A percentile compares a stretch with the other conserved stretches of the same genome.
Conservation (phyloP, 2,888 invertebrate species). For the Diplazon laetatorius region DNA sequence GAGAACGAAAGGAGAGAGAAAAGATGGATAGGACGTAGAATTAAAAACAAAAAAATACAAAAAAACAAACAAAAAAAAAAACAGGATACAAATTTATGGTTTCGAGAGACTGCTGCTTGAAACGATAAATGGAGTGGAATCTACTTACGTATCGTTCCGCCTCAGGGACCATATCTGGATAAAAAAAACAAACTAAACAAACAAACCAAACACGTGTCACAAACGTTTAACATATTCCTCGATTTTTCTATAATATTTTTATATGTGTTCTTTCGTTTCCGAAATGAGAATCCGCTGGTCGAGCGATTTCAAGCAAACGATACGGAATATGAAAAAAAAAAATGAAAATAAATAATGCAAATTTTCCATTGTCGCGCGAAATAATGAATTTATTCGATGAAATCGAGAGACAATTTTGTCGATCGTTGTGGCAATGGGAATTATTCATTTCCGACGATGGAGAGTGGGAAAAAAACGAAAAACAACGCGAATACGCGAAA, state of each 20-base stretch:
- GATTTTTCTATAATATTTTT: conserved; percentile 69
- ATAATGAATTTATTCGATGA: conserved; percentile 17
- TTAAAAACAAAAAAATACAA: conserved; percentile 3
- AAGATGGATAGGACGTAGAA: conserved; percentile 12
- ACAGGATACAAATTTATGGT: not conserved
- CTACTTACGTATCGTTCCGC: conserved; percentile 63
- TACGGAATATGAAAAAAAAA: not conserved
- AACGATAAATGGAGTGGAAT: conserved; percentile 38
- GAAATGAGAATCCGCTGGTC: conserved; percentile 38
- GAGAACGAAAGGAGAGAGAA: not conserved
- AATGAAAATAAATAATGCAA: conserved; percentile 14
- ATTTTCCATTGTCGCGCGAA: conserved; percentile 1
- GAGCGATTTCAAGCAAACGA: conserved; percentile 10
- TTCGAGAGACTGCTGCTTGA: conserved; percentile 2
- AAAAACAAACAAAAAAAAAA: no score
- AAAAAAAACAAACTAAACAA: no score
- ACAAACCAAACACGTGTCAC: conserved; percentile 55
- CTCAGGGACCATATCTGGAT: conserved; percentile 66
- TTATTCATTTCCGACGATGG: conserved; percentile 13
- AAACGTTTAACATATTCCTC: conserved; percentile 58
- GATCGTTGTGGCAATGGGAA: not conserved
- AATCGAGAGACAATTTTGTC: not conserved
- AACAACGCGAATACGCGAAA: no score
- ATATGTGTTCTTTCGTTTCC: conserved; percentile 60
- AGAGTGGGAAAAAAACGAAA: conserved; percentile 19